Evolutionary conservation across 2,113 vertebrate genomes (phyloP).

Genomic region (Takifugu flavidus): DNA sequence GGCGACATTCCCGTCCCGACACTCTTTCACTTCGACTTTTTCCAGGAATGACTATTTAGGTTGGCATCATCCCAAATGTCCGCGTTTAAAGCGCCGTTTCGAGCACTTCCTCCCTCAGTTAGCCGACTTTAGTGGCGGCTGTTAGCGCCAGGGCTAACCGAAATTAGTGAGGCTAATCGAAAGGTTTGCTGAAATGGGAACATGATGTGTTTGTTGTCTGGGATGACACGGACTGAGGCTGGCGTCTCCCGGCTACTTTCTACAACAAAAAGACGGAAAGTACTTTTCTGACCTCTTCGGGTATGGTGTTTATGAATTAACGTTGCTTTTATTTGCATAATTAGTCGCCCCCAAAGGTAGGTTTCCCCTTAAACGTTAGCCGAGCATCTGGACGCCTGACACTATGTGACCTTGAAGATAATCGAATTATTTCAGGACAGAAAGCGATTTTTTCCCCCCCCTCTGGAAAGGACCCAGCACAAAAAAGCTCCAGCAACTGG

Average conservation of each 20-base stretch:
- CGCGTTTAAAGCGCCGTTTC: background rate
- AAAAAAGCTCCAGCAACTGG: background rate
- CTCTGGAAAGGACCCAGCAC: background rate
- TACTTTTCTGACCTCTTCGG: background rate
- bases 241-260: too few relatives aligned
- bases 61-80: background rate
- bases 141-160: constrained; percentile 24
- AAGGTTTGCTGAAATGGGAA: too few relatives aligned
- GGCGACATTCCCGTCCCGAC: background rate
- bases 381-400: background rate
- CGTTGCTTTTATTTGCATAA: too few relatives aligned
- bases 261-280: too few relatives aligned
- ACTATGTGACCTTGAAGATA: background rate
- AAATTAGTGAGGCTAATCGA: constrained; percentile 14
- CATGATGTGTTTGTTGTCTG: too few relatives aligned
- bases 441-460: background rate
- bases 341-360: too few relatives aligned
- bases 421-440: background rate
- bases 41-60: background rate
- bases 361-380: background rate
- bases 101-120: background rate
- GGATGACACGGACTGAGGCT: too few relatives aligned
- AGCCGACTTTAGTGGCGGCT: background rate
- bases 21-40: background rate
- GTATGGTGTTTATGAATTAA: background rate